Evolutionary conservation across 35 echinoderm and acorn worm genomes (phyloP), one percentile per base, ranked within the genome.

Genomic region (Patiria miniata): DNA sequence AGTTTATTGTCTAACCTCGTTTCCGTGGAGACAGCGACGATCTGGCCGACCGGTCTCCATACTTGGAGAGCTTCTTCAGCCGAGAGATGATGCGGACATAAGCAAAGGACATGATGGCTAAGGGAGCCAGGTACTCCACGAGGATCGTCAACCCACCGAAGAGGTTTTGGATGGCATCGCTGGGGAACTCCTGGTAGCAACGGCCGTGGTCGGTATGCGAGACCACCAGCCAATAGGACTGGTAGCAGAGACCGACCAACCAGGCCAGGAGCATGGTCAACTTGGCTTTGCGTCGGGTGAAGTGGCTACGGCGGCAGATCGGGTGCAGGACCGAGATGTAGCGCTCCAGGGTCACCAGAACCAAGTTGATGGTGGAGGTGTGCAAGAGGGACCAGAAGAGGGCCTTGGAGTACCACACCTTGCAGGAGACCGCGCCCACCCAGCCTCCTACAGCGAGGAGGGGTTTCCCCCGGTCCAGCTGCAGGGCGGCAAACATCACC

Each of bases 221-320:
- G 12, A 97, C 84, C n/a, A 88, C 57, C 56, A 93, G 77, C 93
- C 93, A 95, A n/a, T 93, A 93, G 40, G 84, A 85, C 51, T 97
- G 91, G 79, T 93, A 97, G 16, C 83, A 22, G 1, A 93, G 50
- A 37, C 91, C 95, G 32, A 90, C 69, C 15, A 93, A 10, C 95
- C 95, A 97, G 23, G 87, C 77, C 15, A 79, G 57, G 8, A 86
- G 10, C 58, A 97, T 93, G 21, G 40, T 36, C 22, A 90, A 44
- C 61, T 90, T 93, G 21, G 91, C 95, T 26, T 83, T 83, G 21
- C 82, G 77, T 23, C 90, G 65, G 6, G 91, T 97, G 77, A 93
- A 97, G 52, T 86, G 78, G 88, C 93, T 93, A 10, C 91, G 61
- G 37, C 93, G 91, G 29, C 16, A 83, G 12, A 97, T 80, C 1